Conservation (phyloP, 2,888 invertebrate genomes). For the Cephus nigrinus region DNA sequence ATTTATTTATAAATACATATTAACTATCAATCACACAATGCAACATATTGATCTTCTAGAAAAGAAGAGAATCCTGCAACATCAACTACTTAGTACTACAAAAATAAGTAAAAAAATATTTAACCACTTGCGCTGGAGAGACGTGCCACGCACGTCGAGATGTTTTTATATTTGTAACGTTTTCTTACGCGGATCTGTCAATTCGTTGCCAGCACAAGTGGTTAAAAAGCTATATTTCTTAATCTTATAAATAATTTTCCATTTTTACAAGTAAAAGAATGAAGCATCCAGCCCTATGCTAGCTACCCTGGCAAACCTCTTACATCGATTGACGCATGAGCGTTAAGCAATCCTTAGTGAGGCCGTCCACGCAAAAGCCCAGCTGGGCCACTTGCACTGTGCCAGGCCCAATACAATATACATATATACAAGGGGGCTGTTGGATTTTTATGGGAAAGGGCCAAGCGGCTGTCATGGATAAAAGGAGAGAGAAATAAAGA, state of each 20-base stretch:
- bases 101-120: background rate
- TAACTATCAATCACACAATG: background rate
- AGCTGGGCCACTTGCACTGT: slow-evolving; percentile 7
- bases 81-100: background rate
- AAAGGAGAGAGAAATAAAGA: background rate
- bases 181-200: too few relatives aligned
- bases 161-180: too few relatives aligned
- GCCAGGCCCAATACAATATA: background rate
- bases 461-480: slow-evolving; percentile 10
- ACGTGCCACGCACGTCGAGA: too few relatives aligned
- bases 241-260: background rate
- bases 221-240: background rate
- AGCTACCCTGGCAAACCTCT: background rate
- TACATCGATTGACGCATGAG: slow-evolving; percentile 38
- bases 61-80: background rate
- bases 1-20: background rate
- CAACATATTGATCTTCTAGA: background rate
- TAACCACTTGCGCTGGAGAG: too few relatives aligned
- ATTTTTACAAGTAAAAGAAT: background rate
- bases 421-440: slow-evolving; percentile 8
- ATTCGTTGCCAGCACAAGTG: too few relatives aligned
- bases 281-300: background rate
- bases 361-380: background rate
- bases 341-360: slow-evolving; percentile 12
- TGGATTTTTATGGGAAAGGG: slow-evolving; percentile 17